These are phyloP conservation scores for Zaprionus nigranus DNA, from an alignment of 1,140 invertebrate genomes.

Conservation along the genomic window DNA sequence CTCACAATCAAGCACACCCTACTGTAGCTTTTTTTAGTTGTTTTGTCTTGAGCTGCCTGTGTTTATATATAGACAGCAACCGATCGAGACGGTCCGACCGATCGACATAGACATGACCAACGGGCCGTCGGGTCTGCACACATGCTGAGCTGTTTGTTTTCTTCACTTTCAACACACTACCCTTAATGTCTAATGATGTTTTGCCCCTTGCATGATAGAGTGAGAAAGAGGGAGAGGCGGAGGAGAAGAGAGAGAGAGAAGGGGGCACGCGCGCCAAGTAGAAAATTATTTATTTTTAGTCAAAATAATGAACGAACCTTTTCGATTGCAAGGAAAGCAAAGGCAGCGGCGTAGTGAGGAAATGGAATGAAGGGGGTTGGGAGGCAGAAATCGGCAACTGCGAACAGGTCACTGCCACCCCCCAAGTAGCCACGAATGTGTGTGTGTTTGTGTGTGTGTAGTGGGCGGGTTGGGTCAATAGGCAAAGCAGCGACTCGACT, in stretches of 20 bases:
- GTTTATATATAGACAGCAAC: conserved; percentile 5
- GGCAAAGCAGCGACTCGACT: not conserved
- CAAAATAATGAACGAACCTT: conserved; percentile 49
- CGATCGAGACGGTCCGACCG: not conserved
- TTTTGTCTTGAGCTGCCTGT: not conserved
- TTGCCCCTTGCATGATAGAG: conserved; percentile 41
- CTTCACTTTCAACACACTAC: conserved; percentile 53
- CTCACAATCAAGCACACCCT: too few species aligned
- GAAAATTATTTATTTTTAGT: conserved; percentile 61
- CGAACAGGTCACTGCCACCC: conserved; percentile 35
- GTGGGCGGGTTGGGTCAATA: conserved; percentile 40
- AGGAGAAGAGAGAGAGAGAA: not conserved
- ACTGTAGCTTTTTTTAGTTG: not conserved
- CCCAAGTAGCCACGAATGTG: conserved; percentile 16
- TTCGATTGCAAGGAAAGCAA: conserved; percentile 11
- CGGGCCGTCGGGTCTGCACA: conserved; percentile 38
- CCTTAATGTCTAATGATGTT: conserved; percentile 63
- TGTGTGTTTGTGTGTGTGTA: not conserved
- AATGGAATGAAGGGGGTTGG: not conserved
- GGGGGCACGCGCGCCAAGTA: conserved; percentile 39
- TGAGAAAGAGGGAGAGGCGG: not conserved
- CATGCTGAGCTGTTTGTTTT: conserved; percentile 57
- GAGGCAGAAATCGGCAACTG: conserved; percentile 29
- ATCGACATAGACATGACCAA: conserved; percentile 38
- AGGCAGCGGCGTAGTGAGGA: not conserved